Base-by-base conservation (phyloP, 2,888 invertebrate genomes). In the Parnassius glacialis region DNA sequence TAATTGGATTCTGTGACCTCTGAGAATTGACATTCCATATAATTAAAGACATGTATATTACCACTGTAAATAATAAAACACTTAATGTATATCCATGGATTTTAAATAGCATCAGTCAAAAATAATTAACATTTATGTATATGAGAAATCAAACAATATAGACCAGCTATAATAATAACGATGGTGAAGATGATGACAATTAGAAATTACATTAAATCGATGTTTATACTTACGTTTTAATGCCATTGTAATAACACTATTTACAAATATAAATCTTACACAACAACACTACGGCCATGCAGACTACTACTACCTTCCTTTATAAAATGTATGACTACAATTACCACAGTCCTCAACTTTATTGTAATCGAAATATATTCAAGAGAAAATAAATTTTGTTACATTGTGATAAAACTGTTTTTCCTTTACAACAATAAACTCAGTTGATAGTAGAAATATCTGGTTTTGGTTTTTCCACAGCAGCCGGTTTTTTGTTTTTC, bases 401-500 rank as follows among this genome's bases (percentile, higher is more conserved):
- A n/a, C n/a, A 3, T 44, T 3, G 5, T 10, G 10, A 34, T 62
- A 55, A 47, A 43, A 54, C 52, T 13, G 12, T 13, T 51, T 54
- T 58, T 62, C 34, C 41, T 61, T 54, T 52, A 20, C 1, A 34
- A 13, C 12, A 44, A 50, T n/a, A 54, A 12, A 25, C 16, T 1
- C 20, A 12, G 13, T 9, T 42, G 52, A 62, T 55, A 52, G 53
- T 43, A 57, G 53, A 61, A 45, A 61, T 65, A 61, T 59, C 66
- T 42, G 57, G 52, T 67, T 64, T 70, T 68, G 79, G 77, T 73
- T 78, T 79, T 78, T 70, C 75, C 75, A 65, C 62, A 57, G 44
- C 53, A 71, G 70, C 74, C 72, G 72, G 75, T 76, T 76, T 70
- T 62, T 65, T 69, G 68, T 67, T 69, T 72, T 66, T 63, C 67